Conservation (phyloP, 2,797 vertebrate genomes). For the Poecile montanus region DNA sequence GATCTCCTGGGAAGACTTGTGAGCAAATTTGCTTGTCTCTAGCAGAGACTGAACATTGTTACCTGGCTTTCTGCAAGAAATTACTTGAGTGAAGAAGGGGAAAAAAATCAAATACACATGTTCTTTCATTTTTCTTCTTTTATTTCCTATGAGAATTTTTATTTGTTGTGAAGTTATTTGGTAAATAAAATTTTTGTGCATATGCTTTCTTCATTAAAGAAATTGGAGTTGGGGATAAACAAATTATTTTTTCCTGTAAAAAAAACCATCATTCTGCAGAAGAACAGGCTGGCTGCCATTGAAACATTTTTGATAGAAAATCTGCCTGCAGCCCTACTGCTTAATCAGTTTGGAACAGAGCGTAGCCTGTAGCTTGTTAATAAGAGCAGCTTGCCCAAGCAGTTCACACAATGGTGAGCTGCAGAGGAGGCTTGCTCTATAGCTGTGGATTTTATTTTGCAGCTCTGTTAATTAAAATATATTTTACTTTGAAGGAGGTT, state of each 20-base stretch:
- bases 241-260: not conserved
- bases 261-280: not conserved
- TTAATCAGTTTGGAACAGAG: constrained; percentile 57
- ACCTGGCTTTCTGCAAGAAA: not conserved
- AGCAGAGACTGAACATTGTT: not conserved
- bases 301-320: constrained; percentile 42
- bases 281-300: constrained; percentile 19
- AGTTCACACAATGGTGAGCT: constrained; percentile 11
- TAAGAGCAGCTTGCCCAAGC: constrained; percentile 37
- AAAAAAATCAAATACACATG: not conserved
- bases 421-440: constrained; percentile 24
- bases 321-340: constrained; percentile 41
- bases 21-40: not conserved
- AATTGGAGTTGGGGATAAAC: not conserved
- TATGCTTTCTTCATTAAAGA: not conserved
- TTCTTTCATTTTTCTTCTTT: not conserved
- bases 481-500: constrained; percentile 55
- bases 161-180: not conserved
- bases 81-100: not conserved
- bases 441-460: constrained; percentile 55
- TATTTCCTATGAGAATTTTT: not conserved
- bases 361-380: constrained; percentile 55
- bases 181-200: not conserved
- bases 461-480: constrained; percentile 64
- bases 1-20: constrained; percentile 20